Conservation (phyloP, 2,888 invertebrate genomes). For the Eustalomyia histrio region DNA sequence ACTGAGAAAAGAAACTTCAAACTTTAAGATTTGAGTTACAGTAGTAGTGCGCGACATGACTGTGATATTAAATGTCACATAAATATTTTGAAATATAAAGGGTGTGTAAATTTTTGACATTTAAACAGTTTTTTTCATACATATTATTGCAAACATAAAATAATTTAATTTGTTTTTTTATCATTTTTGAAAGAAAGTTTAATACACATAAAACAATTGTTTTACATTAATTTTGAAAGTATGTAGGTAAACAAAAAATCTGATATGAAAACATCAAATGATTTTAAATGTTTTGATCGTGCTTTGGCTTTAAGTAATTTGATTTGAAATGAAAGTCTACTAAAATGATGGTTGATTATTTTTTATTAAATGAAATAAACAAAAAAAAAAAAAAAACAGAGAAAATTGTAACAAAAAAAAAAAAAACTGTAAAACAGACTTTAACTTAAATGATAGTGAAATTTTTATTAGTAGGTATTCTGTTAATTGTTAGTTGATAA, state of each 20-base stretch:
- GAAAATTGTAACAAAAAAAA: slow-evolving; percentile 2
- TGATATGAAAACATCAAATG: slow-evolving; percentile 59
- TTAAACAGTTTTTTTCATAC: slow-evolving; percentile 13
- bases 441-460: slow-evolving; percentile 39
- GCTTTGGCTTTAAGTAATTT: slow-evolving; percentile 51
- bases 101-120: slow-evolving; percentile 44
- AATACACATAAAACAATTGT: slow-evolving; percentile 46
- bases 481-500: slow-evolving; percentile 27
- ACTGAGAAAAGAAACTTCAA: too few species aligned
- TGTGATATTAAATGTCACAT: not conserved
- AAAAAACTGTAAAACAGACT: not conserved
- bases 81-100: not conserved
- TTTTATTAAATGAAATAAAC: slow-evolving; percentile 13
- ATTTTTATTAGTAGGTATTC: slow-evolving; percentile 44
- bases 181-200: slow-evolving; percentile 54
- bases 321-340: slow-evolving; percentile 58
- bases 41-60: not conserved
- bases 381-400: not conserved
- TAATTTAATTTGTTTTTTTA: slow-evolving; percentile 26
- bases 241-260: slow-evolving; percentile 48
- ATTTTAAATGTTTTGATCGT: slow-evolving; percentile 59
- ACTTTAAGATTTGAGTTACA: not conserved
- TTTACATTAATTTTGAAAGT: slow-evolving; percentile 62
- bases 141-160: not conserved
- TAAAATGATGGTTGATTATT: slow-evolving; percentile 28